Evolutionary conservation across 2,888 invertebrate genomes (phyloP).

Genomic region (Thymelicus acteon): DNA sequence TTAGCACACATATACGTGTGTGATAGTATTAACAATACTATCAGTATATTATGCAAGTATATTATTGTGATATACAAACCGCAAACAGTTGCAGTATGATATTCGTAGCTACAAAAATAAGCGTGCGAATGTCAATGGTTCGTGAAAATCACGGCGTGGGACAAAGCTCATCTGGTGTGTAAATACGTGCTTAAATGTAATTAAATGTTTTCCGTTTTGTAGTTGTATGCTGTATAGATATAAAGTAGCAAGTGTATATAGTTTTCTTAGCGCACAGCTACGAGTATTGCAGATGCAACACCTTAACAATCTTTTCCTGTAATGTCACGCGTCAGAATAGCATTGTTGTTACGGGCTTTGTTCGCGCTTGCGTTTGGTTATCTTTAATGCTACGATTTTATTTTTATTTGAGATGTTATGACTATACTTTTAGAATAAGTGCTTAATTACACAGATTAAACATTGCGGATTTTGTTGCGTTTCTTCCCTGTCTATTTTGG

Average conservation of each 20-base stretch:
- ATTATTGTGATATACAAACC: not conserved
- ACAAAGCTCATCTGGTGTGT: slow-evolving; percentile 10
- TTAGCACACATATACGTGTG: not conserved
- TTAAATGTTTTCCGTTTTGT: not conserved
- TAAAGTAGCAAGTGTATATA: slow-evolving; percentile 1
- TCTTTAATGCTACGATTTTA: not conserved
- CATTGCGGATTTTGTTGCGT: too few species aligned
- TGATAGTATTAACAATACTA: not conserved
- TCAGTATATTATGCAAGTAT: not conserved
- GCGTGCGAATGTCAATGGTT: not conserved
- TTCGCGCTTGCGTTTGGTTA: slow-evolving; percentile 13
- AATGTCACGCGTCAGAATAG: slow-evolving; percentile 24
- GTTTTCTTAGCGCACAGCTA: slow-evolving; percentile 15
- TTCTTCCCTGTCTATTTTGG: too few species aligned
- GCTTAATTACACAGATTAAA: too few species aligned
- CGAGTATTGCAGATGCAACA: slow-evolving; percentile 16
- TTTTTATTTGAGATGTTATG: not conserved
- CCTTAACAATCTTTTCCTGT: slow-evolving; percentile 25
- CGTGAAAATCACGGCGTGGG: slow-evolving; percentile 13
- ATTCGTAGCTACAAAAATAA: not conserved
- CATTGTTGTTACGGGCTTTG: slow-evolving; percentile 23
- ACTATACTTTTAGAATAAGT: too few species aligned
- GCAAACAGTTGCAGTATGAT: slow-evolving; percentile 1
- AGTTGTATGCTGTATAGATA: not conserved
- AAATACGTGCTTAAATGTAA: not conserved